phyloP scores from a whole-genome alignment of 2,888 invertebrate genomes.

The Drosophila nr. perissopoda region DNA sequence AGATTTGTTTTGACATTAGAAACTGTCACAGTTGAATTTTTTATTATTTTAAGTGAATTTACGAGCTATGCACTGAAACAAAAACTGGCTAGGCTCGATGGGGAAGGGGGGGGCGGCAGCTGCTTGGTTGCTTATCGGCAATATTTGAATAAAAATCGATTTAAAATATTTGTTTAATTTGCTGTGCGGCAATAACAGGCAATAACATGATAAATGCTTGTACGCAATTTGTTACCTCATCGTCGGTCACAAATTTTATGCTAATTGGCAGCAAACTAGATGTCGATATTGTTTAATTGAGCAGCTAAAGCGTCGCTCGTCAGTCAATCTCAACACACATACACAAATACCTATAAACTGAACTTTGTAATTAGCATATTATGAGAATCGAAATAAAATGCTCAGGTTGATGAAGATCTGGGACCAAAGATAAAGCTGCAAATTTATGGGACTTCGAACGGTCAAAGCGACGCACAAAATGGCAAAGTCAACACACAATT shows the following conservation, averaged over 20 bases:
- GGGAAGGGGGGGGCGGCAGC: constrained; percentile 8
- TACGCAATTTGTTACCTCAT: constrained; percentile 80
- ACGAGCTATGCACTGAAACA: constrained; percentile 38
- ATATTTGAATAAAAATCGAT: constrained; percentile 76
- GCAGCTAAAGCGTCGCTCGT: constrained; percentile 35
- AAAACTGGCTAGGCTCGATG: constrained; percentile 30
- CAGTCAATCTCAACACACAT: constrained; percentile 23
- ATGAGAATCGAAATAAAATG: constrained; percentile 74
- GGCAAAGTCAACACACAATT: constrained; percentile 79
- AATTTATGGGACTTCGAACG: constrained; percentile 70
- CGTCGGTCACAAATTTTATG: constrained; percentile 64
- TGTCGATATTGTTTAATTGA: constrained; percentile 80
- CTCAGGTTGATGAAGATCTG: constrained; percentile 63
- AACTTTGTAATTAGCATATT: constrained; percentile 73
- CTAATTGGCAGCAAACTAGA: constrained; percentile 77
- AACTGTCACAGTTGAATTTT: constrained; percentile 47
- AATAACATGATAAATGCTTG: constrained; percentile 82
- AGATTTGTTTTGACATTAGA: constrained; percentile 70
- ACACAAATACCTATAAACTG: not conserved
- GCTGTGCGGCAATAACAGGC: constrained; percentile 44
- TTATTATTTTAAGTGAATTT: constrained; percentile 43
- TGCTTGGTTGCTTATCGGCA: constrained; percentile 50
- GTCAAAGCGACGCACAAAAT: constrained; percentile 64
- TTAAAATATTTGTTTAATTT: constrained; percentile 45
- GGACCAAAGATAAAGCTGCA: constrained; percentile 59